Percentiles rank a stretch among this genome's conserved stretches.
Conservation (phyloP, 2,113 vertebrate species). For the Chauna torquata region DNA sequence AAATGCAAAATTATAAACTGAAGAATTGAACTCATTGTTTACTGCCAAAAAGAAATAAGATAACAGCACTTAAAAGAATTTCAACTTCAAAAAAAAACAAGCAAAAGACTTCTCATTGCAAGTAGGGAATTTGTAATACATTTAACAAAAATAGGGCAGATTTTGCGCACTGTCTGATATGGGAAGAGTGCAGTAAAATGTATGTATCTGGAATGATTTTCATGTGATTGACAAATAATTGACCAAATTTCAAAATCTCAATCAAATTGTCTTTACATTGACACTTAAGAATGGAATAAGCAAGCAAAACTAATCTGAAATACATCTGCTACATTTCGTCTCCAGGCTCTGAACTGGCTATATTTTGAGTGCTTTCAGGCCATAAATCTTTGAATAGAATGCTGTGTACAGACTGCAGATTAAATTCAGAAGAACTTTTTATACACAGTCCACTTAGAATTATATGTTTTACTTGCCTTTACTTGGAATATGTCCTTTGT, state of each 20-base stretch:
- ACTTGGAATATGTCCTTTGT: neutral
- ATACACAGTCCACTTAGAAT: neutral
- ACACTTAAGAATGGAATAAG: neutral
- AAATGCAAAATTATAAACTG: neutral
- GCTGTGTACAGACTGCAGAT: neutral
- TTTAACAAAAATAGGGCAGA: neutral
- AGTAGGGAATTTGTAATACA: neutral
- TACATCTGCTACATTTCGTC: neutral
- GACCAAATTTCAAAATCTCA: neutral
- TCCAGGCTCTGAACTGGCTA: neutral
- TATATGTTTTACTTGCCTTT: neutral
- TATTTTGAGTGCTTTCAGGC: neutral
- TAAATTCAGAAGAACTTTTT: conserved; percentile 5
- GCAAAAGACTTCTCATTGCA: neutral
- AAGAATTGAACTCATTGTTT: neutral
- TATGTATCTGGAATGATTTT: neutral
- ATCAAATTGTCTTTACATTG: neutral
- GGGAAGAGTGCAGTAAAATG: neutral
- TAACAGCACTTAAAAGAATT: neutral
- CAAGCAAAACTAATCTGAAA: neutral
- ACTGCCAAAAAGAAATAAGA: neutral
- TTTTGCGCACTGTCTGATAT: neutral
- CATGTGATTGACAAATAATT: neutral
- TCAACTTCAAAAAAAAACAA: neutral
- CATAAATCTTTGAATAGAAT: neutral